Percentiles rank a stretch among this genome's conserved stretches.
phyloP scores from a whole-genome alignment of 2,888 invertebrate genomes.

The Lapara coniferarum region DNA sequence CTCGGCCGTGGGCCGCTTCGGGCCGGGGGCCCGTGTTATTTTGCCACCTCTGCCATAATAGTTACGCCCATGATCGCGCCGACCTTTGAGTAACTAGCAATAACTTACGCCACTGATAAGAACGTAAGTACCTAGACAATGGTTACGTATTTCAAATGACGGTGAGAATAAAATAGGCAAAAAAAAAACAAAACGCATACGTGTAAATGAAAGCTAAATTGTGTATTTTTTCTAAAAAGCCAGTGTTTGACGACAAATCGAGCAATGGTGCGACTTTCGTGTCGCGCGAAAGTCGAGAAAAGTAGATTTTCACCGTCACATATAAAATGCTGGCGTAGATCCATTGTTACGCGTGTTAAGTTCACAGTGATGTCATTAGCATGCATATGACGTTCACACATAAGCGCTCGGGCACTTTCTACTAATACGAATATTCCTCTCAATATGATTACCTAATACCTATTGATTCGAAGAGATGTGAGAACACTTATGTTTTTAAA shows the following conservation, averaged over 20 bases:
- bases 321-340: constrained; percentile 36
- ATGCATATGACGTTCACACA: constrained; percentile 43
- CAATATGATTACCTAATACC: not conserved
- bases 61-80: too few species aligned
- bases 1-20: too few species aligned
- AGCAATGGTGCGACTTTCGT: constrained; percentile 35
- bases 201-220: not conserved
- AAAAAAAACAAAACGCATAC: not conserved
- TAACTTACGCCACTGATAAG: too few species aligned
- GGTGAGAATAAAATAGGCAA: not conserved
- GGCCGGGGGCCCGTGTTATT: too few species aligned
- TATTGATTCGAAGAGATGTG: not conserved
- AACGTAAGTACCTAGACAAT: too few species aligned
- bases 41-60: too few species aligned
- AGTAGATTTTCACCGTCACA: constrained; percentile 46
- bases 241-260: constrained; percentile 11
- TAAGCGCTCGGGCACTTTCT: constrained; percentile 45
- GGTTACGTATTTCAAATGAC: too few species aligned
- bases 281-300: constrained; percentile 49
- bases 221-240: constrained; percentile 13
- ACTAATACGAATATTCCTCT: constrained; percentile 27
- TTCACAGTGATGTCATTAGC: constrained; percentile 38
- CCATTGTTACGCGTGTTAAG: constrained; percentile 38
- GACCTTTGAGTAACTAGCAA: too few species aligned
- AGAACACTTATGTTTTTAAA: not conserved